Percentiles rank a stretch among this genome's conserved stretches.
Evolutionary conservation across 2,113 vertebrate genomes (phyloP).

Genomic region (Zapornia atra): DNA sequence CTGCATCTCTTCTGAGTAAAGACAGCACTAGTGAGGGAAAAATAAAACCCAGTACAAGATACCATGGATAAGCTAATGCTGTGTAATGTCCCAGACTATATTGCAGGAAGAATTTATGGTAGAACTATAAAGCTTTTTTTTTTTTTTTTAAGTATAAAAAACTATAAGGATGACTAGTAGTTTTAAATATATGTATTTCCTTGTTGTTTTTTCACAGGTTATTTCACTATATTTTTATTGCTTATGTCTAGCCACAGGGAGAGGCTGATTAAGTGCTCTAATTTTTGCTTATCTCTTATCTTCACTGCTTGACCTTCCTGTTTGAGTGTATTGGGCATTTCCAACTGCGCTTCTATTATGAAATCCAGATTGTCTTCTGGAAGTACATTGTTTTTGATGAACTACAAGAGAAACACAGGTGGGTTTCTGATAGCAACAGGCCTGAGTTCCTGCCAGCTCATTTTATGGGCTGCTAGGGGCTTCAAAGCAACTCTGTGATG

Average conservation of each 20-base stretch:
- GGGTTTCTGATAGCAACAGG: conserved; percentile 16
- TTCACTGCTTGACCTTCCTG: conserved; percentile 43
- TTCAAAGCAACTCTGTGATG: background rate
- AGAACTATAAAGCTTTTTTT: background rate
- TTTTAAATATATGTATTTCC: background rate
- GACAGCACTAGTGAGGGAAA: background rate
- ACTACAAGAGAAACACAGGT: conserved; percentile 24
- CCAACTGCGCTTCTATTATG: background rate
- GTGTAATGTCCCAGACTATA: background rate
- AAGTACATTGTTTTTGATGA: background rate
- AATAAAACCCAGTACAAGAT: background rate
- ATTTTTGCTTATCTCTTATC: conserved; percentile 40
- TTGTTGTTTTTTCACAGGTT: background rate
- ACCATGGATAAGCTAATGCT: background rate
- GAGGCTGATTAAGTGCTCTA: conserved; percentile 27
- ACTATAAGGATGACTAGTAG: background rate
- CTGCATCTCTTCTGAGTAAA: conserved; percentile 18
- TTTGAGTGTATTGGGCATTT: background rate
- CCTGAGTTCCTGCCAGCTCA: background rate
- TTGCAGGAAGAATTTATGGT: background rate
- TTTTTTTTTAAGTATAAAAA: background rate
- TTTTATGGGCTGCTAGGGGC: background rate
- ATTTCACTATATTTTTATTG: conserved; percentile 8
- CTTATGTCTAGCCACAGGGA: background rate
- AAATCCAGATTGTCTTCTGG: conserved; percentile 45